phyloP scores from a whole-genome alignment of 2,888 invertebrate species.

The Trichogramma evanescens region DNA sequence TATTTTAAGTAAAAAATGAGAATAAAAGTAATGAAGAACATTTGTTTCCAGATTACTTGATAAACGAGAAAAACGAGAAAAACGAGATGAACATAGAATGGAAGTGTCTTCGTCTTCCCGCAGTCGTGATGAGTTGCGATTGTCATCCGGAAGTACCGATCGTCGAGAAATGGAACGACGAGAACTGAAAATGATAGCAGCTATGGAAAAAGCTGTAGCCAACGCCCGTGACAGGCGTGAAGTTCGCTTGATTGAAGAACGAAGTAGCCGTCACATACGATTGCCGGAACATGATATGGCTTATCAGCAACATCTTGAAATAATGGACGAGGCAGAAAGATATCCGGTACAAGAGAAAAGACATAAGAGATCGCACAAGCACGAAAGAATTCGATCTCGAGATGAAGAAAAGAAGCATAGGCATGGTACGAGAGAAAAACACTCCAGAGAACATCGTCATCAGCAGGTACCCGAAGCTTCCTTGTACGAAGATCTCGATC shows the following conservation, averaged over 20 bases:
- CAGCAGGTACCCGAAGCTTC: conserved; percentile 33
- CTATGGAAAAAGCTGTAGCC: conserved; percentile 29
- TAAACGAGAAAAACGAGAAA: conserved; percentile 43
- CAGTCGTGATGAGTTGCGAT: conserved; percentile 9
- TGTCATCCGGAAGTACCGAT: conserved; percentile 30
- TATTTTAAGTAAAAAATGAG: no score
- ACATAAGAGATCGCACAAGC: conserved; percentile 49
- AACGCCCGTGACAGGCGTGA: no score
- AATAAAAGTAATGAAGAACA: no score
- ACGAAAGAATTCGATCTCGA: conserved; percentile 53
- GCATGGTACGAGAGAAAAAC: neutral
- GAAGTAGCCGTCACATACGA: no score
- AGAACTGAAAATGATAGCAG: conserved; percentile 29
- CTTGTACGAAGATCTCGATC: conserved; percentile 45
- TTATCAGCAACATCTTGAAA: no score
- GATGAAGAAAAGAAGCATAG: no score
- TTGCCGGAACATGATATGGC: no score
- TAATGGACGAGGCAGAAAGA: conserved; percentile 27
- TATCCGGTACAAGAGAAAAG: conserved; percentile 32
- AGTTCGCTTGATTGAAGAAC: no score
- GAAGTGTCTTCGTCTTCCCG: conserved; percentile 24
- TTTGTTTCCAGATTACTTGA: conserved; percentile 38
- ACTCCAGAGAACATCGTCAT: neutral
- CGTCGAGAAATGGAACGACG: conserved; percentile 40
- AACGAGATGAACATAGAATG: conserved; percentile 37